Base-by-base conservation (phyloP, 2,888 invertebrate species). In the Euzetes globulus region DNA sequence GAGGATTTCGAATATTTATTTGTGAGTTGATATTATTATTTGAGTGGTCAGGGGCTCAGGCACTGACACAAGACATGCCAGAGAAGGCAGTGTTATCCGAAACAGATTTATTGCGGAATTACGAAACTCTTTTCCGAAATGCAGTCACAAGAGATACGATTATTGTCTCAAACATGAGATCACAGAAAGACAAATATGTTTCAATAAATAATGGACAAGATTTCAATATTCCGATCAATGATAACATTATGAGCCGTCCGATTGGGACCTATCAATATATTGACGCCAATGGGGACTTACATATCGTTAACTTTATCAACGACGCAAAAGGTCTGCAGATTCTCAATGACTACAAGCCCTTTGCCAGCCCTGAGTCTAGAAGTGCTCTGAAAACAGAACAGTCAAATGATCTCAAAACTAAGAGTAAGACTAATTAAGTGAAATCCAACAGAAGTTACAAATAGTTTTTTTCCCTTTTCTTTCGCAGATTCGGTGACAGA, bases 271-370 rank as follows among this genome's bases (percentile, higher is more conserved):
- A 65, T 65, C 33, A 37, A n/a, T 65, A 65, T 17, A 65, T n/a
- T 11, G 65, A 65, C n/a, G 19, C 11, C n/a, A n/a, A 22, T 6
- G 65, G 65, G n/a, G 65, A 65, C 15, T n/a, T 65, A 65, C 65
- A 65, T 65, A 65, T 65, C 29, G 65, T 65, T 65, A 65, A 65
- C 65, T 65, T 17, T 65, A 37, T 65, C n/a, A 65, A 65, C n/a
- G 65, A 65, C 19, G 2, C 1, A 4, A 65, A 11, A 2, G 65
- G 65, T 37, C 65, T 65, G 1, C 29, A 37, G n/a, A 37, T 65
- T 19, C 17, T 65, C 1, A 65, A 65, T 37, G 65, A 65, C 19
- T 65, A 65, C n/a, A 65, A 65, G 11, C 65, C 65, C 4, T 65
- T 17, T 37, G 37, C 25, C 3, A 58, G 17, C 19, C 58, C 2